Conservation (phyloP, 2,113 vertebrate genomes). For the Entelurus aequoreus region DNA sequence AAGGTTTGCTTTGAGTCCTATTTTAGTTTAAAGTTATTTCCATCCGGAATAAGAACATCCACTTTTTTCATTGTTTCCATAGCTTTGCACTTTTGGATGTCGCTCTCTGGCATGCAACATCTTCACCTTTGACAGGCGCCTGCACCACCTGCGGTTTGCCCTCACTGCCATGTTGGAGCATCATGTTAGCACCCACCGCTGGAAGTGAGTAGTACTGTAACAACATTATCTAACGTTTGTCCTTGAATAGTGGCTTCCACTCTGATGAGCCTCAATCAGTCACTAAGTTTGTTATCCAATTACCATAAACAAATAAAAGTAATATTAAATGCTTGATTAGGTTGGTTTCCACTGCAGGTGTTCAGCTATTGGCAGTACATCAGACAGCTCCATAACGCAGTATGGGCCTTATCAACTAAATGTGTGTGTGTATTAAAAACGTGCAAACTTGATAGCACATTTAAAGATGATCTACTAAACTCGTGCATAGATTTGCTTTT, state of each 20-base stretch:
- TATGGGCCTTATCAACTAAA: too few relatives aligned
- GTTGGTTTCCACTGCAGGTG: too few relatives aligned
- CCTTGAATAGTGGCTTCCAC: not conserved
- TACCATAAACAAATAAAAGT: not conserved
- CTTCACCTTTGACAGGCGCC: slow-evolving; percentile 86
- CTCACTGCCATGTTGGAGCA: slow-evolving; percentile 89
- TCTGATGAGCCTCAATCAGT: not conserved
- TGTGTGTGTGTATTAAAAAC: too few relatives aligned
- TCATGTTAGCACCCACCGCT: slow-evolving; percentile 85
- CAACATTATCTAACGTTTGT: not conserved
- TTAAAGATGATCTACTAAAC: too few relatives aligned
- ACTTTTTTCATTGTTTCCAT: slow-evolving; percentile 10
- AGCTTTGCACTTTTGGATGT: slow-evolving; percentile 94
- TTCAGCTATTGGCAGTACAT: too few relatives aligned
- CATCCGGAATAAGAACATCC: not conserved
- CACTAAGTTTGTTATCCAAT: not conserved
- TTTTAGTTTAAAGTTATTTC: not conserved
- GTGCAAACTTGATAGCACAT: too few relatives aligned
- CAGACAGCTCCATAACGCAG: too few relatives aligned
- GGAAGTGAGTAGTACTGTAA: slow-evolving; percentile 79
- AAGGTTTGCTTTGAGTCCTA: not conserved
- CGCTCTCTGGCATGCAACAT: slow-evolving; percentile 84
- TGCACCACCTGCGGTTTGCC: slow-evolving; percentile 85
- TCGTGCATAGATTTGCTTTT: too few relatives aligned
- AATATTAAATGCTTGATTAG: too few relatives aligned